phyloP scores from a whole-genome alignment of 2,113 vertebrate species.

The Butorides virescens region DNA sequence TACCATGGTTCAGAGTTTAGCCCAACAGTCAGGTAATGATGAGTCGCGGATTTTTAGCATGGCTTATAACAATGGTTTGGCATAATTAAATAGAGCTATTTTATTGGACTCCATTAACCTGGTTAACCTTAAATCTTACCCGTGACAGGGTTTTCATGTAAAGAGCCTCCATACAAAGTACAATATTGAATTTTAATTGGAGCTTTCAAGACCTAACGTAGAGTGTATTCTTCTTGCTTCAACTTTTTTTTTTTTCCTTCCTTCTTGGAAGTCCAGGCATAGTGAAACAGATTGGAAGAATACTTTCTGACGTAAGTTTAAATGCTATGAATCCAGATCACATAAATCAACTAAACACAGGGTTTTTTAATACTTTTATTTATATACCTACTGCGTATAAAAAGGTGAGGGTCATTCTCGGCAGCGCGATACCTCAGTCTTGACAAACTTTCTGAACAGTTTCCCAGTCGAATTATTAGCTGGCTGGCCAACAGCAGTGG shows the following conservation, averaged over 20 bases:
- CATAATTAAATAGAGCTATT: slow-evolving; percentile 56
- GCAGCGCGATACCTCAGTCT: accelerated
- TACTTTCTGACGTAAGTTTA: background rate
- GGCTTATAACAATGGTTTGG: slow-evolving; percentile 7
- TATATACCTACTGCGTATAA: accelerated
- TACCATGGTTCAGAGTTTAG: background rate
- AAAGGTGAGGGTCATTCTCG: background rate
- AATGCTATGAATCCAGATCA: background rate
- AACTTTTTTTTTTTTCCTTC: background rate
- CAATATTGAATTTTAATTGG: slow-evolving; percentile 69
- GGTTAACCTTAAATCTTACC: slow-evolving; percentile 67
- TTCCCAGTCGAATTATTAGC: background rate
- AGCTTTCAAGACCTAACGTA: slow-evolving; percentile 18
- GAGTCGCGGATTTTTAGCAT: slow-evolving; percentile 2
- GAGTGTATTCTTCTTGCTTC: background rate
- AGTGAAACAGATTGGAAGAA: background rate
- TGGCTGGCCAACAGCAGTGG: accelerated
- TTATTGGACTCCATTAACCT: slow-evolving; percentile 68
- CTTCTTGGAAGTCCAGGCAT: background rate
- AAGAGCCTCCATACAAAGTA: slow-evolving; percentile 41
- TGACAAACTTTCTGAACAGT: background rate
- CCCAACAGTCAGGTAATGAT: slow-evolving; percentile 11
- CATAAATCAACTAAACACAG: background rate
- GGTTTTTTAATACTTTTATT: background rate
- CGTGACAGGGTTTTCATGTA: slow-evolving; percentile 54